These are phyloP conservation scores for Gallinago jamesoni DNA, from an alignment of 2,113 vertebrate species.

Conservation along the genomic window DNA sequence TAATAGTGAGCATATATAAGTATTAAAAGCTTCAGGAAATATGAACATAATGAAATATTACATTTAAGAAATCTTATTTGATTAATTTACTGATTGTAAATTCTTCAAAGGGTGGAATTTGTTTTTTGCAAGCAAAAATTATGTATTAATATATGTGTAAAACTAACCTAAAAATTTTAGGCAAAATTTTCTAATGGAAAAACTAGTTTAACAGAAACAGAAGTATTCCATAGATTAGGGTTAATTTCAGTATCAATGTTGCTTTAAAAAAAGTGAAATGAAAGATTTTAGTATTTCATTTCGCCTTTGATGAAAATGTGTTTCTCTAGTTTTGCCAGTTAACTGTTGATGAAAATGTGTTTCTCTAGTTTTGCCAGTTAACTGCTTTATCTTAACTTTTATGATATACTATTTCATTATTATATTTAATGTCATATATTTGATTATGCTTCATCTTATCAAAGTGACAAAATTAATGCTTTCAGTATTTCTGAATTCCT, in stretches of 20 bases:
- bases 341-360: neutral
- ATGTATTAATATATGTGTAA: neutral
- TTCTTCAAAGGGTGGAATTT: neutral
- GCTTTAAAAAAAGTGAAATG: neutral
- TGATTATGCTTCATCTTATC: neutral
- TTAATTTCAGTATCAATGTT: neutral
- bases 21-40: neutral
- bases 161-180: neutral
- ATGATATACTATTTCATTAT: neutral
- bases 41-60: neutral
- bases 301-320: neutral
- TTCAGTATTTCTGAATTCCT: neutral
- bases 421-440: neutral
- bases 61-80: neutral
- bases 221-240: accelerated
- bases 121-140: neutral
- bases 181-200: neutral
- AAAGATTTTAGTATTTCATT: neutral
- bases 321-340: neutral
- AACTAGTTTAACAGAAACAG: neutral
- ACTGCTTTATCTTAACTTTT: neutral
- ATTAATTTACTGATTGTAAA: neutral
- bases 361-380: neutral
- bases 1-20: neutral
- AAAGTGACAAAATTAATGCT: neutral